Evolutionary conservation across 2,888 invertebrate species (phyloP), one percentile per base, ranked within the genome.

Genomic region (Apodemia zela): DNA sequence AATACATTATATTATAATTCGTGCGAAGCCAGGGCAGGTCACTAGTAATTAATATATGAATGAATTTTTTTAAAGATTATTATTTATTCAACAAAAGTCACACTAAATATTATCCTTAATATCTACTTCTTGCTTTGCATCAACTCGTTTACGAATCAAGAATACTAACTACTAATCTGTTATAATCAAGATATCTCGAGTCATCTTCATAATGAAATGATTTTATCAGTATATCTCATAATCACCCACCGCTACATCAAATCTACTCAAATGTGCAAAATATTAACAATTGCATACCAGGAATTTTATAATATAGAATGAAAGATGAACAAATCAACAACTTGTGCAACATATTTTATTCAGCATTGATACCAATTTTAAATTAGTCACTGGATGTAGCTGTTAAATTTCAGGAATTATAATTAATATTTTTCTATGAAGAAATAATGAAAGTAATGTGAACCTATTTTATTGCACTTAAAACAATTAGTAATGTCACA

Each of bases 221-320:
- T 33, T 33, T 33, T 4, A 4, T 33, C 0, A 6, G 33, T 33
- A 33, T 33, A 33, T 33, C 33, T 33, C 33, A 33, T 33, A 33
- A 33, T 33, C 33, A 7, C 33, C 33, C 18, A 35, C 15, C n/a
- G 35, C 21, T 11, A 38, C 13, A 38, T 38, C 13, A 38, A 38
- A 29, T 58, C 58, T 21, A 62, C 17, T 57, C 17, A 62, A 45
- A 10, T 62, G 62, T 62, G 58, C 62, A 45, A 10, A 54, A 61
- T 21, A 47, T 58, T 59, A 62, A 62, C 58, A 62, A 62, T 45
- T 62, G 62, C 62, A 58, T 58, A 58, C 58, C 25, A 58, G 13
- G 11, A 11, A 51, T n/a, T 51, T 51, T 51, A 51, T 51, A 51
- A 1, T 11, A 13, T 38, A 13, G 38, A 11, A 38, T 18, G 11